Evolutionary conservation across 2,113 vertebrate species (phyloP), one percentile per base, ranked within the genome.

Genomic region (Lophochroa leadbeateri): DNA sequence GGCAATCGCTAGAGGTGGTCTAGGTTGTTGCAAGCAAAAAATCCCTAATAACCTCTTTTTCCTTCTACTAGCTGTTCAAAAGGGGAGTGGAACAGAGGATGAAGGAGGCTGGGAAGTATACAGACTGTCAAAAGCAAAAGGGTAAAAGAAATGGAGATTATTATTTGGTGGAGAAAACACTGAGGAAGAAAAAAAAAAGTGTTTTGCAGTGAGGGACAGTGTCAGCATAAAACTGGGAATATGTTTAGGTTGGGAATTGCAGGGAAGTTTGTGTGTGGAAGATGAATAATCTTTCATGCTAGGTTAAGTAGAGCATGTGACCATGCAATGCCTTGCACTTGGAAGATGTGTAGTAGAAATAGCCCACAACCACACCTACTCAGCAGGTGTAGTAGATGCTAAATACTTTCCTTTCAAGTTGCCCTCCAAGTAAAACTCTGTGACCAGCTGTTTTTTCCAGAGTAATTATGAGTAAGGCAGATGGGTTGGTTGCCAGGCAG

Each of bases 311-410:
- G 31, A 49, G 24, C 11, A 15, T 0, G 15, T 27, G 52, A 25
- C 25, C 43, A 0, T 10, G 0, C 0, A 27, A 52, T 2, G 1
- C 28, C 50, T 46, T 9, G 14, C 27, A 4, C 13, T 13, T 60
- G 41, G 7, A 35, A 33, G 33, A 58, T 6, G 11, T 17, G 20
- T 21, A 39, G 31, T 8, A 69, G 41, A 78, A 37, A 29, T 7
- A 79, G 44, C 10, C 16, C 10, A 10, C 3, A 23, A 7, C 12
- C 4, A 52, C 18, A 27, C 9, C 20, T 6, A 1, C 49, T 53
- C 11, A 16, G 44, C 16, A 69, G 11, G 29, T 37, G 18, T 47
- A 31, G 23, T 18, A 74, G 47, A 7, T 27, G 19, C 7, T 52
- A 27, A 74, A 44, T 35, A 41, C 23, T 60, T 69, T 27, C 6